Base-by-base conservation (phyloP, 2,797 vertebrate species). In the Typhlichthys eigenmanni region DNA sequence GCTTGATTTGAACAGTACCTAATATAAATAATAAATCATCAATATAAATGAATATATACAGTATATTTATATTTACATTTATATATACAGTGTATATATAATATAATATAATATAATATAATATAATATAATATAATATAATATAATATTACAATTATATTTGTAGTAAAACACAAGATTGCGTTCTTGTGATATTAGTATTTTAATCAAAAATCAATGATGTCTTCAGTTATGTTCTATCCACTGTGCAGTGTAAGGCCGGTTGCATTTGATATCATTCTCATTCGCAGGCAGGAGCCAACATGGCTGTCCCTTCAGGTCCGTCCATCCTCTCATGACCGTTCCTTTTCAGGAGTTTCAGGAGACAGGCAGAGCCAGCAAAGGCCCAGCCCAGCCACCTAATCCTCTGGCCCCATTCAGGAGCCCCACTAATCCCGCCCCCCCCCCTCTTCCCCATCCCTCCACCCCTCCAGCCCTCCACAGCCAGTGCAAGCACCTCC, bases 371-470 rank as follows among this genome's bases (percentile, higher is more conserved):
- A 78, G 76, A 72, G 70, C 73, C 62, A 76, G 83, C 77, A 92
- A 80, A 74, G 92, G 91, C 76, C 82, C 76, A 69, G 70, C 82
- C 86, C 81, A 84, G 79, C 87, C 80, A 89, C 88, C 92, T 98
- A 99, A 98, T 98, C 96, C 95, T 89, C 88, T 85, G 88, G 90
- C 93, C 91, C 91, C 92, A 98, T 98, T 99, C 96, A 98, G 93
- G 92, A 92, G 94, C 94, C 90, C 92, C 93, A 92, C 95, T 98
- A 99, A 98, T 98, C 96, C 94, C 92, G 92, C 71, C 76, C 67
- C 81, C 78, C 72, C 72, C 81, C 74, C 84, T 46, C 72, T 77
- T 69, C 72, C 57, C 66, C 71, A 63, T 58, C 75, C 55, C 67
- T 77, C 79, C 75, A 79, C 94, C 94, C 92, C 91, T 91, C 63